Evolutionary conservation across 2,888 invertebrate genomes (phyloP), one percentile per base, ranked within the genome.

Genomic region (Diachrysia chrysitis): DNA sequence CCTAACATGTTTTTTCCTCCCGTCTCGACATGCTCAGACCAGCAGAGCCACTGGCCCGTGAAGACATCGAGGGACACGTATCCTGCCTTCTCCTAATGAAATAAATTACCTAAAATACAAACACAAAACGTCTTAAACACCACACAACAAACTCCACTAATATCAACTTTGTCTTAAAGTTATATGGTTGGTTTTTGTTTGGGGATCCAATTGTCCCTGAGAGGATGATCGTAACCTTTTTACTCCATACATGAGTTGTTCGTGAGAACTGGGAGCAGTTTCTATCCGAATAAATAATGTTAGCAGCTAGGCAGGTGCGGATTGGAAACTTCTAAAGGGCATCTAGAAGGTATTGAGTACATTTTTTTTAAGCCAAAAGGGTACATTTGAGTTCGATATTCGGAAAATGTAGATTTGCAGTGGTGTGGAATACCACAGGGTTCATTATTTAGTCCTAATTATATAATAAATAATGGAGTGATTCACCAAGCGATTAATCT

Each of bases 81-180:
- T 93, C 93, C 94, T 94, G 93, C 92, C 92, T 92, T 92, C 91
- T 94, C 94, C 92, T 93, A 93, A 94, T 93, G 92, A 94, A 94
- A 92, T 94, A 94, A 94, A 94, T 94, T 94, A 94, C 87, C 64
- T 69, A 66, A 67, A 59, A 58, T 65, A 56, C 69, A 81, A 66
- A 21, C 19, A 6, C 58, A 69, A 73, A 91, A 88, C 65, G 80
- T 4, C 83, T 0, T 68, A 91, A 84, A 71, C 42, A 32, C 73
- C 75, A 55, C 1, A 10, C 0, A 0, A 48, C 2, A 21, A 2
- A 0, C 1, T 56, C 69, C 17, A n/a, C 5, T 0, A 89, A 81
- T 78, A 69, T 9, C 0, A 46, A 83, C 84, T 67, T 59, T 82
- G 69, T 4, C 0, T 0, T 0, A 0, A 2, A 2, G 0, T 0